Conservation (phyloP, 1,140 invertebrate species). For the Hycleus phaleratus region DNA sequence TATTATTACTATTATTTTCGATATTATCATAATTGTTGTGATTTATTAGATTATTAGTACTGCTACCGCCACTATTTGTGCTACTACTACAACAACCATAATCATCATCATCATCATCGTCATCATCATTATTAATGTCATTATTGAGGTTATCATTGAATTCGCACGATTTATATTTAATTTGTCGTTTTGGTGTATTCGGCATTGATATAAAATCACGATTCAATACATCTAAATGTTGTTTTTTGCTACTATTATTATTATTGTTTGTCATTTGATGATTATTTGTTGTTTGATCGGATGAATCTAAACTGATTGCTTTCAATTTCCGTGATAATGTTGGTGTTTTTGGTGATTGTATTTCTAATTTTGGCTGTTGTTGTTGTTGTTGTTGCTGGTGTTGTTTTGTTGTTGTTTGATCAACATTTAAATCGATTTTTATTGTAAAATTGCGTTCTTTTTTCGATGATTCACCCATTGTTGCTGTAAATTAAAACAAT, state of each 20-base stretch:
- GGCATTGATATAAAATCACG: slow-evolving; percentile 40
- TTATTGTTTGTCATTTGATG: slow-evolving; percentile 1
- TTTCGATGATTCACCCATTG: slow-evolving; percentile 11
- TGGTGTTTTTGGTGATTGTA: slow-evolving; percentile 39
- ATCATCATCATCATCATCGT: no score
- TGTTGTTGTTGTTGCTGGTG: not conserved
- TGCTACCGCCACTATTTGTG: no score
- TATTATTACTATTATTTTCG: no score
- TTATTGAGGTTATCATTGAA: slow-evolving; percentile 23
- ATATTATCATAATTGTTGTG: no score
- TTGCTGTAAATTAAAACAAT: no score
- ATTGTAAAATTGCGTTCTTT: slow-evolving; percentile 34
- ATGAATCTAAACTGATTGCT: slow-evolving; percentile 40
- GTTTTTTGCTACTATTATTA: no score
- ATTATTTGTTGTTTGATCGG: slow-evolving; percentile 20
- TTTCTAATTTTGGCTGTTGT: slow-evolving; percentile 34
- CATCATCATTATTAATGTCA: no score
- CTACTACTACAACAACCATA: not conserved
- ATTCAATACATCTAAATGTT: slow-evolving; percentile 26
- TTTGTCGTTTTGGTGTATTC: slow-evolving; percentile 39
- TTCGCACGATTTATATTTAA: slow-evolving; percentile 29
- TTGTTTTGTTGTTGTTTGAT: slow-evolving; percentile 10
- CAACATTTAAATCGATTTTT: slow-evolving; percentile 23
- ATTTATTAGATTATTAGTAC: no score
- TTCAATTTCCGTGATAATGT: slow-evolving; percentile 39